These are phyloP conservation scores for Thumatha senex DNA, from an alignment of 2,888 invertebrate genomes.

Conservation along the genomic window DNA sequence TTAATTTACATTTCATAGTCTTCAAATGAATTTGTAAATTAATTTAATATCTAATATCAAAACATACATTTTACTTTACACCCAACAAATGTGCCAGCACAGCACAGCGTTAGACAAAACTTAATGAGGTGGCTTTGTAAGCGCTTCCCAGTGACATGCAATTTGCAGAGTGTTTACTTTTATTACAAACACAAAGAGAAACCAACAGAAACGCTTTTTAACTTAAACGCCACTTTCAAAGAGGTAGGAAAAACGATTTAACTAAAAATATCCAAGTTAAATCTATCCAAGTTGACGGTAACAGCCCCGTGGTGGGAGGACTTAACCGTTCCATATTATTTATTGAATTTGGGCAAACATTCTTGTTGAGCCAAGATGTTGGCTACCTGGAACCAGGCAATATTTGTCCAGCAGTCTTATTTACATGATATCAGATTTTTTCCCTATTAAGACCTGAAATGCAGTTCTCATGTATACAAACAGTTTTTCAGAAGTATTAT, in stretches of 20 bases:
- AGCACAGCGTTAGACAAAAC: neutral
- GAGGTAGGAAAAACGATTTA: slow-evolving; percentile 27
- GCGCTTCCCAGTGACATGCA: slow-evolving; percentile 2
- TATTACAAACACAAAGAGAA: slow-evolving; percentile 9
- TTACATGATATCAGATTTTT: too few relatives aligned
- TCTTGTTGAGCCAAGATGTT: slow-evolving; percentile 36
- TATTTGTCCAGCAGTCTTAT: too few relatives aligned
- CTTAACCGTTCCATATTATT: slow-evolving; percentile 37
- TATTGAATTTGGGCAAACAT: slow-evolving; percentile 34
- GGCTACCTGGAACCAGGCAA: slow-evolving; percentile 3
- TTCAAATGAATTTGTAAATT: too few relatives aligned
- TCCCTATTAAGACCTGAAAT: too few relatives aligned
- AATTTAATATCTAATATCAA: too few relatives aligned
- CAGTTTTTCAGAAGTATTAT: too few relatives aligned
- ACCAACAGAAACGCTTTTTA: slow-evolving; percentile 13
- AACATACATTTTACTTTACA: neutral
- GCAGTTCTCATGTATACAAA: too few relatives aligned
- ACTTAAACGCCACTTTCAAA: slow-evolving; percentile 17
- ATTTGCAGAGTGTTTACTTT: slow-evolving; percentile 10
- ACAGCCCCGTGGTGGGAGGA: slow-evolving; percentile 18
- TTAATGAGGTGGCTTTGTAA: slow-evolving; percentile 10
- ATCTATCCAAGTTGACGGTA: slow-evolving; percentile 23
- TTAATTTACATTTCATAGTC: too few relatives aligned
- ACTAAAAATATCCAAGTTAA: slow-evolving; percentile 28
- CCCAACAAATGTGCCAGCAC: neutral